Conservation (phyloP, 2,888 invertebrate species). For the Ommatoiulus sabulosus region DNA sequence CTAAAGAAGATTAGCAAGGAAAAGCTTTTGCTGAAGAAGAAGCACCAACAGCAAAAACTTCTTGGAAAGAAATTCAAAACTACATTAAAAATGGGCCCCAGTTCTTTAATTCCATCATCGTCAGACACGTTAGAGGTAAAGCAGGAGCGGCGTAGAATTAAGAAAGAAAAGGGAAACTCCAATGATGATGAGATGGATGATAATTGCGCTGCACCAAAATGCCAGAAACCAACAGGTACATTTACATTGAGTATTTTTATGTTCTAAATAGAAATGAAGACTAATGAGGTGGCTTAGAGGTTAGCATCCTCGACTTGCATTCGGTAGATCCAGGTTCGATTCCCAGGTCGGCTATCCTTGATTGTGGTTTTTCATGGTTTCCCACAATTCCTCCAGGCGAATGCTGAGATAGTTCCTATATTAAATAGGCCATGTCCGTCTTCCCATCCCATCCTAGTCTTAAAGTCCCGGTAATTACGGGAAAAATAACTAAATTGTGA, state of each 20-base stretch:
- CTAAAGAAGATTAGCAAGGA: conserved; percentile 58
- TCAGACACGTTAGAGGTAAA: conserved; percentile 47
- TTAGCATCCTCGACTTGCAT: too few relatives aligned
- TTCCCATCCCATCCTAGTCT: too few relatives aligned
- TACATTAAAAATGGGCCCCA: background rate
- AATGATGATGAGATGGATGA: conserved; percentile 62
- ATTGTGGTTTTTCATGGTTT: too few relatives aligned
- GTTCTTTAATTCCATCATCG: background rate
- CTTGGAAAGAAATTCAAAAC: conserved; percentile 54
- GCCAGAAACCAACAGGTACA: conserved; percentile 66
- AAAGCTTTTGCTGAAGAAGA: conserved; percentile 55
- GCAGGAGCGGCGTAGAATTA: conserved; percentile 57
- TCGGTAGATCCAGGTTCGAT: too few relatives aligned
- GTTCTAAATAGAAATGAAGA: background rate
- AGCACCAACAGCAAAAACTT: conserved; percentile 56
- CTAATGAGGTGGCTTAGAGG: too few relatives aligned
- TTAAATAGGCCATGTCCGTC: too few relatives aligned
- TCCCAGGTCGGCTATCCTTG: too few relatives aligned
- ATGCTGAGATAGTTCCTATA: too few relatives aligned
- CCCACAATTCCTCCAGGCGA: too few relatives aligned
- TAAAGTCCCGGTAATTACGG: too few relatives aligned
- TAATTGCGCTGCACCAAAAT: conserved; percentile 65
- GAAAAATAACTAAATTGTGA: too few relatives aligned
- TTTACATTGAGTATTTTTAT: background rate
- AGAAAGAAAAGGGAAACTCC: conserved; percentile 59